Evolutionary conservation across 2,888 invertebrate species (phyloP).

Genomic region (Oligia latruncula): DNA sequence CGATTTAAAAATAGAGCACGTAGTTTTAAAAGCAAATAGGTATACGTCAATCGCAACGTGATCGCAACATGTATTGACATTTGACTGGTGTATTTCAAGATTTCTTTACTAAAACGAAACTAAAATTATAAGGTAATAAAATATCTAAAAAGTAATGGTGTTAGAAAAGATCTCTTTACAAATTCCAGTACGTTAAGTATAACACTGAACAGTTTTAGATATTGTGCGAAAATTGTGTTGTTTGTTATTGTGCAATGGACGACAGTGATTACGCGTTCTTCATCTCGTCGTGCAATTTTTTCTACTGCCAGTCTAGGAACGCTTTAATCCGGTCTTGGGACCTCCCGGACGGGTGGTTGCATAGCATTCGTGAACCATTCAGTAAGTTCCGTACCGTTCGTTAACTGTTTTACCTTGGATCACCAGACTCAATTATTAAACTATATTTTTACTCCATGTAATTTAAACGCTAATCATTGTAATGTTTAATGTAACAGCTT

Average conservation of each 20-base stretch:
- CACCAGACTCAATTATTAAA: background rate
- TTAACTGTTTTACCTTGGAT: background rate
- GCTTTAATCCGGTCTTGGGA: constrained; percentile 81
- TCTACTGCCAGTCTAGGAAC: constrained; percentile 79
- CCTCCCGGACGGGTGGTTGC: constrained; percentile 78
- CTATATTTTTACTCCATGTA: background rate
- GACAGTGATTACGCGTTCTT: constrained; percentile 60
- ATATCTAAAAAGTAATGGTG: constrained; percentile 21
- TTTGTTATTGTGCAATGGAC: constrained; percentile 68
- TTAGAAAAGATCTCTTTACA: constrained; percentile 27
- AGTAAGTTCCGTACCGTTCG: constrained; percentile 65
- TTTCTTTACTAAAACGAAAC: constrained; percentile 28
- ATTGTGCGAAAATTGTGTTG: constrained; percentile 4
- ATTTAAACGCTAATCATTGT: background rate
- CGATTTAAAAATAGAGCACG: constrained; percentile 68
- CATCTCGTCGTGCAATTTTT: constrained; percentile 69
- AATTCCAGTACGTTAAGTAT: constrained; percentile 33
- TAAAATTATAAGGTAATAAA: constrained; percentile 16
- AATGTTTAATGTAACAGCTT: constrained; percentile 12
- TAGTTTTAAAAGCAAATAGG: constrained; percentile 59
- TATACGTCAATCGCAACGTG: constrained; percentile 54
- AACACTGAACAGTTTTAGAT: background rate
- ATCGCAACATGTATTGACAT: constrained; percentile 36
- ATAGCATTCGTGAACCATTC: constrained; percentile 71
- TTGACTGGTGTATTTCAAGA: constrained; percentile 22